These are phyloP conservation scores for Lysandra coridon DNA, from an alignment of 2,888 invertebrate species.

Conservation along the genomic window DNA sequence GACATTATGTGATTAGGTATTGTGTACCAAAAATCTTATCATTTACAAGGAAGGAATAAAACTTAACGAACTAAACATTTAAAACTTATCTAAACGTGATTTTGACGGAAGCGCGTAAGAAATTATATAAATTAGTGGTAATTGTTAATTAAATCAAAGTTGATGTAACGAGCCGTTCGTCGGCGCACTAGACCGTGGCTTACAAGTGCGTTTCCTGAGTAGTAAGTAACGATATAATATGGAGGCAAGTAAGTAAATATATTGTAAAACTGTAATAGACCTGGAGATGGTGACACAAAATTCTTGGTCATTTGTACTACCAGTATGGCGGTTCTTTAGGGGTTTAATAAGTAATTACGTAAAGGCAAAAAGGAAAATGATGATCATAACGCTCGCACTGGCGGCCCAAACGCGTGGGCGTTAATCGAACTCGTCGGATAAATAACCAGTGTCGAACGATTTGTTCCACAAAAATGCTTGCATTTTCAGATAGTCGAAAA, in stretches of 20 bases:
- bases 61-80: background rate
- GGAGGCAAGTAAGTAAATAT: background rate
- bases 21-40: background rate
- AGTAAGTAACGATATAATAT: background rate
- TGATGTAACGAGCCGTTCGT: constrained; percentile 9
- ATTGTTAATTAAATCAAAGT: constrained; percentile 30
- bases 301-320: no score
- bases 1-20: background rate
- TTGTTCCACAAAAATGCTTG: no score
- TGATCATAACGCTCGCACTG: no score
- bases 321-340: no score
- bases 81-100: constrained; percentile 8
- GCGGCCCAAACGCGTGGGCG: no score
- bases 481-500: no score
- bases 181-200: constrained; percentile 22
- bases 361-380: no score
- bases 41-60: constrained; percentile 17
- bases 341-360: no score
- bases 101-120: constrained; percentile 24
- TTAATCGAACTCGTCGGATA: no score
- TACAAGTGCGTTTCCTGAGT: constrained; percentile 28
- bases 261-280: no score
- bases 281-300: no score
- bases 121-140: constrained; percentile 22
- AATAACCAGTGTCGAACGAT: no score